Conservation (phyloP, 1,140 invertebrate species). For the Drosophila equinoxialis region DNA sequence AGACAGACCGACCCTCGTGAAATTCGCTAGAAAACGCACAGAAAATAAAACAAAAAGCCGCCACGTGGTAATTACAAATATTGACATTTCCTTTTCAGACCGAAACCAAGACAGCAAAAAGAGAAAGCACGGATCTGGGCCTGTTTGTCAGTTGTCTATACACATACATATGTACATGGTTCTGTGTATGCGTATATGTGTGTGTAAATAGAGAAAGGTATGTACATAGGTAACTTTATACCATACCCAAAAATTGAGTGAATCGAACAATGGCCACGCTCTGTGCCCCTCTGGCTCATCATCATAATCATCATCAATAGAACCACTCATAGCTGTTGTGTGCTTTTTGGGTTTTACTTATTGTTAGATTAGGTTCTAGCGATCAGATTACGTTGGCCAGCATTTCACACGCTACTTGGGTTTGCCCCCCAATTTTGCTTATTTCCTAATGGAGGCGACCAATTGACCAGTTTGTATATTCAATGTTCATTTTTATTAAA, state of each 20-base stretch:
- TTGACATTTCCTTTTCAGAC: conserved; percentile 20
- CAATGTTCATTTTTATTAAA: background rate
- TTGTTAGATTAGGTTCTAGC: conserved; percentile 12
- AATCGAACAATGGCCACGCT: conserved; percentile 20
- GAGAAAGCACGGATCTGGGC: conserved; percentile 1
- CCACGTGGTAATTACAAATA: conserved; percentile 27
- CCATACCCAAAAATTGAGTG: conserved; percentile 5
- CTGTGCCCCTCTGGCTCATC: background rate
- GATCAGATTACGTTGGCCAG: conserved; percentile 18
- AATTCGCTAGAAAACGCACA: conserved; percentile 22
- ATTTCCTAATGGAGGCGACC: too few relatives aligned
- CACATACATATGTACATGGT: background rate
- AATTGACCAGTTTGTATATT: too few relatives aligned
- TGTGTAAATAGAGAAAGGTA: background rate
- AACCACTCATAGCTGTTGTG: background rate
- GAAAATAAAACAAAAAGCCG: conserved; percentile 17
- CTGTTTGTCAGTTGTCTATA: background rate
- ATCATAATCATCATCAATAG: background rate
- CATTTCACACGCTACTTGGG: conserved; percentile 27
- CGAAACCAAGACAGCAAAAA: background rate
- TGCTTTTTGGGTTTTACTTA: conserved; percentile 10
- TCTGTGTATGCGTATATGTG: background rate
- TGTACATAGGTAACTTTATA: conserved; percentile 20
- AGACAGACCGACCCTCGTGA: conserved; percentile 8
- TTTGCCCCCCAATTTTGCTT: background rate